Base-by-base conservation (phyloP, 2,797 vertebrate genomes). In the Pterois miles region DNA sequence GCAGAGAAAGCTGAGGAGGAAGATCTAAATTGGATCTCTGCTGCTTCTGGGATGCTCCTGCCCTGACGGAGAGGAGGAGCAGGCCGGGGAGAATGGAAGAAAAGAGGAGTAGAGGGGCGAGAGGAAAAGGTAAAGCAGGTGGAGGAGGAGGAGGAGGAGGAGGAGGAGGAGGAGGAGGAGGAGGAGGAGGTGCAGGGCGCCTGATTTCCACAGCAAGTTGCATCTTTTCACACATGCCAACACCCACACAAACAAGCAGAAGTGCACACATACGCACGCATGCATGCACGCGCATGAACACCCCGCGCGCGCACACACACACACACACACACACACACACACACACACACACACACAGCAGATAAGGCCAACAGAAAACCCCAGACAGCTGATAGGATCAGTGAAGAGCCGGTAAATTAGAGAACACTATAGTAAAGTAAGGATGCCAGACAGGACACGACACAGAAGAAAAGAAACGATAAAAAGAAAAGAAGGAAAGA, bases 1-100 rank as follows among this genome's bases (percentile, higher is more conserved):
- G 80, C 84, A 76, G 58, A 57, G 79, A 85, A 78, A 76, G 84
- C 80, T 67, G 56, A 82, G 76, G 85, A 81, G 86, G 79, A 91
- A 90, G 86, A 95, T 95, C 95, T 94, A 95, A 95, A 95, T 94
- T 93, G 90, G 90, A 95, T 96, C 95, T 95, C 80, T 89, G 89
- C 90, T 92, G 90, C 90, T 92, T 81, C 82, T 76, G 70, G 43
- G 76, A 86, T 79, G 86, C 86, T 89, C 81, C 80, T 59, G 58
- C 67, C 62, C 81, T 71, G 87, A 87, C 64, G 81, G 66, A 69
- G 81, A 82, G 79, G 77, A 89, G 72, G 64, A 83, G 65, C 65
- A 71, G n/a, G 74, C 54, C 18, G 29, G 64, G 48, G 82, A 78
- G 83, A 87, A 88, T 78, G 76, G 69, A 81, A 75, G 68, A 34